These are phyloP conservation scores for Acromyrmex heyeri DNA, from an alignment of 1,140 invertebrate genomes.

Conservation along the genomic window DNA sequence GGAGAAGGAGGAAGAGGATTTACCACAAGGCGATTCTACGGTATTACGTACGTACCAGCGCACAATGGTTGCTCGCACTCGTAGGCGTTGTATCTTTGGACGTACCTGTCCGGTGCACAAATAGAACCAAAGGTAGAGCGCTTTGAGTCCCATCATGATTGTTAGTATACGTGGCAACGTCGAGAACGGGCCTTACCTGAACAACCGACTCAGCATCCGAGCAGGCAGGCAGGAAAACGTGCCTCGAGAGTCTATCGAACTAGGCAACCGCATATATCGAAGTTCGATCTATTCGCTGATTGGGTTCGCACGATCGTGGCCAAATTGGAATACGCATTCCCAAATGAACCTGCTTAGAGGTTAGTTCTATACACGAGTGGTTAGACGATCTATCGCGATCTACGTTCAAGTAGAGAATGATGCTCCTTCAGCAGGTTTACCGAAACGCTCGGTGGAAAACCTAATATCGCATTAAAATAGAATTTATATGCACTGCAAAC, in stretches of 20 bases:
- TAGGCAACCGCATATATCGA: slow-evolving; percentile 17
- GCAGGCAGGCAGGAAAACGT: slow-evolving; percentile 46
- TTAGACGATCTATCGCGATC: neutral
- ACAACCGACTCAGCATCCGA: slow-evolving; percentile 17
- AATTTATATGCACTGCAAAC: slow-evolving; percentile 18
- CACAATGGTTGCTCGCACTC: slow-evolving; percentile 53
- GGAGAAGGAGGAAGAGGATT: neutral
- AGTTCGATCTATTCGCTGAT: slow-evolving; percentile 55
- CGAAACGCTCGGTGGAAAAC: neutral
- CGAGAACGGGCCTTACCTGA: slow-evolving; percentile 47
- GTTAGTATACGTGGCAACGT: slow-evolving; percentile 45
- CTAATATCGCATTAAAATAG: slow-evolving; percentile 47
- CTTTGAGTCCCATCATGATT: slow-evolving; percentile 23
- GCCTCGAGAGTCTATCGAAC: neutral
- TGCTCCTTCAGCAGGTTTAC: neutral
- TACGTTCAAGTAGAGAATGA: neutral
- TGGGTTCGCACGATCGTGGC: slow-evolving; percentile 59
- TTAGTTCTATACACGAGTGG: neutral
- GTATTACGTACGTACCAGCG: slow-evolving; percentile 52
- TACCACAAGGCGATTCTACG: slow-evolving; percentile 56
- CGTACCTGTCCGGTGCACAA: slow-evolving; percentile 36
- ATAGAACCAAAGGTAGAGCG: slow-evolving; percentile 43
- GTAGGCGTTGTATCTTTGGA: slow-evolving; percentile 61
- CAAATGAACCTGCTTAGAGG: slow-evolving; percentile 38
- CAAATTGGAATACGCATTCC: slow-evolving; percentile 70